These are phyloP conservation scores for Scatophagus argus DNA, from an alignment of 2,113 vertebrate species.

Conservation along the genomic window DNA sequence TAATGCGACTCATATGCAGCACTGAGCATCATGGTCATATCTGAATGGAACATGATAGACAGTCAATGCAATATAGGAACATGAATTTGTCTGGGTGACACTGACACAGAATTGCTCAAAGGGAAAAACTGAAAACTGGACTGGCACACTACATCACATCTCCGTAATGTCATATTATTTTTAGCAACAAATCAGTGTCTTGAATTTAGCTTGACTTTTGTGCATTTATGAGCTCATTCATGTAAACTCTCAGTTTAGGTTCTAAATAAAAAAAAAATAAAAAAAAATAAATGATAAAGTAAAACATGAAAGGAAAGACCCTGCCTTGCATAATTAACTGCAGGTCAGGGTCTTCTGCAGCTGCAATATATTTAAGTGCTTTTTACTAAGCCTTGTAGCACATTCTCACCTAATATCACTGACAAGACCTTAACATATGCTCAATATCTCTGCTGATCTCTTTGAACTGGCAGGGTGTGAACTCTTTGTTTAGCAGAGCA, in stretches of 20 bases:
- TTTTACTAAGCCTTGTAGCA: background rate
- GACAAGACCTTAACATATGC: background rate
- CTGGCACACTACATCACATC: background rate
- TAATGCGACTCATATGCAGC: background rate
- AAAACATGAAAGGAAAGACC: too few relatives aligned
- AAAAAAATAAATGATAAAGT: too few relatives aligned
- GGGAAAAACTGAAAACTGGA: background rate
- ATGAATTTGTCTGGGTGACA: background rate
- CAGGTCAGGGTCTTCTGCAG: background rate
- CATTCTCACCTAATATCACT: slow-evolving; percentile 3
- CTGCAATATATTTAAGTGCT: background rate
- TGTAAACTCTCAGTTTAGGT: too few relatives aligned
- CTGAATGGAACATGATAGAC: background rate
- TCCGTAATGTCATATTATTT: too few relatives aligned
- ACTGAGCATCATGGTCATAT: background rate
- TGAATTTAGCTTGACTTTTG: too few relatives aligned
- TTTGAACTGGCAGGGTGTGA: background rate
- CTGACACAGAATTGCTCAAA: background rate
- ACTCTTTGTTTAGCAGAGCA: background rate
- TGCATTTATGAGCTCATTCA: too few relatives aligned
- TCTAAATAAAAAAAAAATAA: background rate
- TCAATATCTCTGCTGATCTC: background rate
- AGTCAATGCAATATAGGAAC: background rate
- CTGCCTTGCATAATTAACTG: background rate
- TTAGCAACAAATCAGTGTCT: too few relatives aligned